Evolutionary conservation across 1,140 invertebrate species (phyloP), one percentile per base, ranked within the genome.

Genomic region (Drosophila ercepeae): DNA sequence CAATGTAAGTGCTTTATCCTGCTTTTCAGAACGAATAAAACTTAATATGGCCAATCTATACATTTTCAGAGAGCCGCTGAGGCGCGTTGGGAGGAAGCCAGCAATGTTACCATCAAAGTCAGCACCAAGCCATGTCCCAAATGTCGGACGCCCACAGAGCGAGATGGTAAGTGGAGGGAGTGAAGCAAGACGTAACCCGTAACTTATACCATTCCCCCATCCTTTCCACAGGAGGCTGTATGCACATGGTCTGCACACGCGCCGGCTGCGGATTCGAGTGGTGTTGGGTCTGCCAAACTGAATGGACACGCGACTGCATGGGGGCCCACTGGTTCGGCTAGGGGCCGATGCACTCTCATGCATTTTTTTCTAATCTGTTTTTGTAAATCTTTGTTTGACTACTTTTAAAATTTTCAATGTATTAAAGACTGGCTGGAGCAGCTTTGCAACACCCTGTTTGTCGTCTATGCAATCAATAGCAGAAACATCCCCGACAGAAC

Each of bases 251-350:
- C 8, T 91, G 91, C 42, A 91, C 91, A 65, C 93, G 95, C 83
- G 92, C 94, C 46, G 94, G 95, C 3, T 98, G 97, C 91, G 93
- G 93, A 19, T 95, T 94, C 74, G 95, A 97, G 73, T 98, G 97
- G 97, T 98, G 97, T 91, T 98, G 97, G 97, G 92, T 97, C 7
- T 98, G 97, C 89, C 95, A 97, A 91, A 95, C 94, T 1, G 93
- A 94, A 73, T 98, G 97, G 97, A 96, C 95, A 1, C 92, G 96
- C 77, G 95, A 96, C 7, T 98, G 97, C 89, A 97, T 97, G 95
- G 96, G 94, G 4, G 95, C 94, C 84, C 96, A 98, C 91, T 98
- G 97, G 97, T 98, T 98, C 91, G 96, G 95, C 53, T 97, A 93
- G 74, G 29, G 21, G 25, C 16, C 14, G n/a, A 16, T 16, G 13